Conservation (phyloP, 2,888 invertebrate species). For the Teleogryllus oceanicus region DNA sequence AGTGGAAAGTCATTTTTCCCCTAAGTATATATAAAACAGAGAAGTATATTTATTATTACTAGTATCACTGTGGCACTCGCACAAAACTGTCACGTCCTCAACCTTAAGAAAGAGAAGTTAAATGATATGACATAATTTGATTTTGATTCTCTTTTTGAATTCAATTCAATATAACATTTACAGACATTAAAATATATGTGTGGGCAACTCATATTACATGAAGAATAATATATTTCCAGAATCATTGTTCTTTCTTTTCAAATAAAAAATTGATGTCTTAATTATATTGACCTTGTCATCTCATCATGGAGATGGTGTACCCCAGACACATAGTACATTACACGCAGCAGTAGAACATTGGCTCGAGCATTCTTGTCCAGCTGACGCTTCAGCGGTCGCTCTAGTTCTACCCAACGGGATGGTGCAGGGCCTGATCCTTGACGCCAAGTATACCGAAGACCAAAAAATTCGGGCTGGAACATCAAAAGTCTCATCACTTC, state of each 20-base stretch:
- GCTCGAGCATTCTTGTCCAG: slow-evolving; percentile 89
- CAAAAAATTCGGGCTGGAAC: slow-evolving; percentile 79
- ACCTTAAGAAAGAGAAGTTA: no score
- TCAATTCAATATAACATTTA: no score
- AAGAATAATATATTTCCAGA: no score
- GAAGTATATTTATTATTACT: not conserved
- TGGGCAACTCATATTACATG: no score
- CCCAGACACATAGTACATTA: slow-evolving; percentile 92
- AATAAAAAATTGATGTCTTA: not conserved
- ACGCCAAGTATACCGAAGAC: slow-evolving; percentile 74
- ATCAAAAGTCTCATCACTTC: no score
- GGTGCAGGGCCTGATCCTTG: slow-evolving; percentile 49
- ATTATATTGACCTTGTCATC: slow-evolving; percentile 65
- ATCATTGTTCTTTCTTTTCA: no score
- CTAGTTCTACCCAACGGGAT: slow-evolving; percentile 89
- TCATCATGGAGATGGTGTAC: slow-evolving; percentile 87
- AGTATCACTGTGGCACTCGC: no score
- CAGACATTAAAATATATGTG: no score
- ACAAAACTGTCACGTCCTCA: no score
- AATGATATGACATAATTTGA: no score
- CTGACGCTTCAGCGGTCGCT: slow-evolving; percentile 88
- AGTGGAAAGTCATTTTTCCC: no score
- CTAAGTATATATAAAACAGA: not conserved
- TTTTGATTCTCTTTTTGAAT: no score
- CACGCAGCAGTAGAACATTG: slow-evolving; percentile 79